Evolutionary conservation across 2,888 invertebrate species (phyloP), one percentile per base, ranked within the genome.

Genomic region (Morpho achilles): DNA sequence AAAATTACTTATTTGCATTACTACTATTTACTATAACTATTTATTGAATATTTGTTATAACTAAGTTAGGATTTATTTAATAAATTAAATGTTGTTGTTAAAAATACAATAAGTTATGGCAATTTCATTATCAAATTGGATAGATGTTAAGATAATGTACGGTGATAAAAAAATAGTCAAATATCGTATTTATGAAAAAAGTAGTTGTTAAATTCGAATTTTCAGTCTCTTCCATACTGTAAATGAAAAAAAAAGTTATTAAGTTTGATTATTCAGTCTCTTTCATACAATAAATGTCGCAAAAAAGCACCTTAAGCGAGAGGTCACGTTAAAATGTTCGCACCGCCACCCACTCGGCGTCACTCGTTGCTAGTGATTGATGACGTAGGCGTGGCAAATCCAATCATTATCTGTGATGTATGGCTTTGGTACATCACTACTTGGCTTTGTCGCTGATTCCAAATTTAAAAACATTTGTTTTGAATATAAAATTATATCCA

Each of bases 381-480:
- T 90, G 90, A 83, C 82, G 83, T 80, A 85, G 89, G 89, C 88
- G 88, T 87, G 87, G 90, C 87, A 78, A 82, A 86, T 87, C 87
- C 87, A 87, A 89, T 89, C 90, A 87, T 89, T 90, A 89, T 85
- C 84, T 83, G 76, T 89, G 89, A 89, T 87, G 88, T 87, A 89
- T 88, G 80, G 83, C 83, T 79, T 67, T 79, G 79, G 85, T 81
- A 87, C 87, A 83, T 85, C 87, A 86, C 84, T 83, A 82, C 67
- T 74, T 76, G 67, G 49, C 44, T 50, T 49, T 49, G 53, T 53
- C 55, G 55, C 55, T 43, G 55, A 54, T 54, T 54, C 16, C 16
- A 16, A 16, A 16, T 16, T 16, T 16, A 16, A 16, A 16, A 16
- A 16, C 16, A 16, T 16, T 16, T 16, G 1, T 16, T 16, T 16